Base-by-base conservation (phyloP, 2,888 invertebrate species). In the Luperina nickerlii region DNA sequence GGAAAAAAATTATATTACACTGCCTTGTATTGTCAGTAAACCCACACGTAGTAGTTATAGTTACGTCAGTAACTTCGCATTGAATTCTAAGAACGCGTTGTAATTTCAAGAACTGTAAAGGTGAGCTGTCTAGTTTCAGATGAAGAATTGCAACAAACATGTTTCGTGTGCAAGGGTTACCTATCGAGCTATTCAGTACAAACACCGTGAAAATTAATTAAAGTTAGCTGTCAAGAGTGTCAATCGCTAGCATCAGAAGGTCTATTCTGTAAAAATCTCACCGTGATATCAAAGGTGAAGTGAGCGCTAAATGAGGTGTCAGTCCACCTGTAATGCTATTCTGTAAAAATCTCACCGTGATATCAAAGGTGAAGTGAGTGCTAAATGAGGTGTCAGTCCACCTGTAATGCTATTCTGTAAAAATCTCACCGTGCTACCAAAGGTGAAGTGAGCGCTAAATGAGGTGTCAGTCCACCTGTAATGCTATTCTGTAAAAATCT, bases 1-100 rank as follows among this genome's bases (percentile, higher is more conserved):
- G 68, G 75, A 57, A 84, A 84, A 74, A 79, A 80, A 75, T n/a
- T n/a, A 68, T 27, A 75, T n/a, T 69, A 7, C 32, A 38, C 11
- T 32, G 32, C 2, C 15, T 84, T 48, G 84, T 63, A 27, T 79
- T 45, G 67, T 51, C 51, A 51, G 54, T 81, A 83, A 83, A 81
- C 83, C 83, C 81, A 81, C 38, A 65, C 67, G 54, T 60, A 71
- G 27, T 11, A 15, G 20, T 62, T 32, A 78, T 11, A 15, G 20
- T 62, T 32, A 78, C 73, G 81, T 76, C 69, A 68, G 27, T 8
- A 5, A 62, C 54, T 81, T 68, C 60, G 57, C 74, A 57, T 42
- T 72, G 2, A 60, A 54, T 79, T 75, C 72, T 65, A 27, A 15
- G 72, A 76, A 83, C 20, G 18, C 6, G 9, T 48, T 24, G 18